A percentile compares a stretch with the other conserved stretches of the same genome.
These are phyloP conservation scores for Gorsachius magnificus DNA, from an alignment of 2,797 vertebrate genomes.

Conservation along the genomic window DNA sequence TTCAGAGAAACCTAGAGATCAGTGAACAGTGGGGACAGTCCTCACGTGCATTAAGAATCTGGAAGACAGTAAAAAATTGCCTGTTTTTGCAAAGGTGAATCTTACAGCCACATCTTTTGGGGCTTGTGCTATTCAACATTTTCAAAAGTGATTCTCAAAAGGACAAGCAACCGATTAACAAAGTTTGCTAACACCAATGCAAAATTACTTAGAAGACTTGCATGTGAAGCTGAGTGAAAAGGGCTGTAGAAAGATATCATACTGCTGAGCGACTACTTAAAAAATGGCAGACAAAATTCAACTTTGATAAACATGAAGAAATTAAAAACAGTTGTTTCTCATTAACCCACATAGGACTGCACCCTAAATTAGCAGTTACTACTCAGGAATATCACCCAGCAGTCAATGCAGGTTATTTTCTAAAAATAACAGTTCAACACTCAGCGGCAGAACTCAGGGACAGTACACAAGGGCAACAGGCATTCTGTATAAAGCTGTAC, in stretches of 20 bases:
- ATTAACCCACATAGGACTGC: neutral
- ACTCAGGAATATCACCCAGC: neutral
- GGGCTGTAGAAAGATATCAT: neutral
- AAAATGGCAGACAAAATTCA: neutral
- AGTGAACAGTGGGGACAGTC: neutral
- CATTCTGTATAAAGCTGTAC: neutral
- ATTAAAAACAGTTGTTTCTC: neutral
- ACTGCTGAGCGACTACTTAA: neutral
- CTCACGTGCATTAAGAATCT: accelerated
- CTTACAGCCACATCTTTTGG: neutral
- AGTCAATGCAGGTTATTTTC: neutral
- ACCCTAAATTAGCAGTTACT: neutral
- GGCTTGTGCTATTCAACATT: neutral
- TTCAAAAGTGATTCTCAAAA: neutral
- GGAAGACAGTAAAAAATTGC: neutral
- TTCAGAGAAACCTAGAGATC: neutral
- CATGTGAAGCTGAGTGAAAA: neutral
- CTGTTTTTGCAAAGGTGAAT: neutral
- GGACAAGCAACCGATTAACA: neutral
- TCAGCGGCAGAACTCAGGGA: neutral
- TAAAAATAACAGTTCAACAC: neutral
- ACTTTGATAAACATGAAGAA: neutral
- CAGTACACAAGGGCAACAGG: neutral
- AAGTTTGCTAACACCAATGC: neutral
- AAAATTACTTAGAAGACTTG: neutral